A percentile compares a stretch with the other conserved stretches of the same genome.
Evolutionary conservation across 2,888 invertebrate genomes (phyloP).

Genomic region (Nephrotoma guestfalica): DNA sequence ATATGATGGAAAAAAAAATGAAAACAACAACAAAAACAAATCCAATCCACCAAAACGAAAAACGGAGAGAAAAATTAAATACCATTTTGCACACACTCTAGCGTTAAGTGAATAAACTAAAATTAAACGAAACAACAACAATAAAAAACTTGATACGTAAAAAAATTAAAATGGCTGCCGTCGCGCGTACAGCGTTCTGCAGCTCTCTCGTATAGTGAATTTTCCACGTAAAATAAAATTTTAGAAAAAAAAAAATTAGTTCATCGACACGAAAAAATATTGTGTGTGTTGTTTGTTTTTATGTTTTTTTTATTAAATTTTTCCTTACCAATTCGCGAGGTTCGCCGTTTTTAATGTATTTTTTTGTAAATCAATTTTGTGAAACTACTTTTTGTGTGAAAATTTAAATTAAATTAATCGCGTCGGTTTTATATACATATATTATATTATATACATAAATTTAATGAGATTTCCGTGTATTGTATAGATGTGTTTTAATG

Average conservation of each 20-base stretch:
- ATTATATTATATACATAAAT: not conserved
- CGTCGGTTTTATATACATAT: not conserved
- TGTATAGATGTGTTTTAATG: not conserved
- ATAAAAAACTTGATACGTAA: not conserved
- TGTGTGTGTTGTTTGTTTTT: not conserved
- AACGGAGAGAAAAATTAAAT: not conserved
- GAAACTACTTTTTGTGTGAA: not conserved
- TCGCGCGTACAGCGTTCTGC: slow-evolving; percentile 5
- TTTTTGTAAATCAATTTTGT: not conserved
- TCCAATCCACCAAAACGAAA: too few species aligned
- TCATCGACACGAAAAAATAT: slow-evolving; percentile 2
- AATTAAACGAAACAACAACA: not conserved
- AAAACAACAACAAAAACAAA: not conserved
- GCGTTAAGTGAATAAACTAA: not conserved
- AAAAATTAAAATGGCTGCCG: slow-evolving; percentile 5
- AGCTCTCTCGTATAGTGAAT: slow-evolving; percentile 4
- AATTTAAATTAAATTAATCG: not conserved
- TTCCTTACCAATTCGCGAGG: not conserved
- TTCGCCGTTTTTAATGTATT: not conserved
- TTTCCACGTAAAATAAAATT: slow-evolving; percentile 1
- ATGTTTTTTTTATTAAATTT: not conserved
- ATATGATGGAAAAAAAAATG: not conserved
- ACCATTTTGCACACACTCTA: not conserved
- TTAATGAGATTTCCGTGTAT: not conserved
- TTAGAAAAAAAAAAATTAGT: not conserved